phyloP scores from a whole-genome alignment of 2,797 vertebrate species.

The Psittacula echo region DNA sequence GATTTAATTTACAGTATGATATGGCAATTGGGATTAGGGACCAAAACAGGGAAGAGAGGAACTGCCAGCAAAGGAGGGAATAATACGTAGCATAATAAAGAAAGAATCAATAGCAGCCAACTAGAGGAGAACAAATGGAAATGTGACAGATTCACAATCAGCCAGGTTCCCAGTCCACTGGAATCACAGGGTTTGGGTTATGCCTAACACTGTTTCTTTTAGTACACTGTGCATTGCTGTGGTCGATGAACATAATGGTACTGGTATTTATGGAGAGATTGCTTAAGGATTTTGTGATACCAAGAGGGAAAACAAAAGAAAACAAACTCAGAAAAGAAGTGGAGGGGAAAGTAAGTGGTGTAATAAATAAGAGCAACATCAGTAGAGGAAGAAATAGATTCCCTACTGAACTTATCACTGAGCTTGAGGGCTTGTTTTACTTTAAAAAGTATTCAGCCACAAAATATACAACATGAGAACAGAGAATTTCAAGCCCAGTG shows the following conservation, averaged over 20 bases:
- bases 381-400: not conserved
- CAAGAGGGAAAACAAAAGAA: not conserved
- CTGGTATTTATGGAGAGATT: not conserved
- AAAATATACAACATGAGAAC: not conserved
- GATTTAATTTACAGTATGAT: not conserved
- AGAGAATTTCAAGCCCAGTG: not conserved
- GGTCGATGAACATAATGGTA: not conserved
- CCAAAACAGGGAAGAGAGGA: not conserved
- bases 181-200: not conserved
- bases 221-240: not conserved
- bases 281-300: not conserved
- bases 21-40: accelerated
- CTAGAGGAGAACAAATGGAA: not conserved
- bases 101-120: not conserved
- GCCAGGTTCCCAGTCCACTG: not conserved
- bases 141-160: not conserved
- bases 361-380: not conserved
- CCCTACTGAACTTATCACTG: not conserved
- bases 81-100: not conserved
- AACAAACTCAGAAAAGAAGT: not conserved
- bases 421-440: not conserved
- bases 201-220: not conserved
- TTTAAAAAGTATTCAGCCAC: not conserved
- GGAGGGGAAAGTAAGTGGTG: not conserved
- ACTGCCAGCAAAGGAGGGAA: not conserved